Evolutionary conservation across 2,888 invertebrate genomes (phyloP).

Genomic region (Archips crataeganus): DNA sequence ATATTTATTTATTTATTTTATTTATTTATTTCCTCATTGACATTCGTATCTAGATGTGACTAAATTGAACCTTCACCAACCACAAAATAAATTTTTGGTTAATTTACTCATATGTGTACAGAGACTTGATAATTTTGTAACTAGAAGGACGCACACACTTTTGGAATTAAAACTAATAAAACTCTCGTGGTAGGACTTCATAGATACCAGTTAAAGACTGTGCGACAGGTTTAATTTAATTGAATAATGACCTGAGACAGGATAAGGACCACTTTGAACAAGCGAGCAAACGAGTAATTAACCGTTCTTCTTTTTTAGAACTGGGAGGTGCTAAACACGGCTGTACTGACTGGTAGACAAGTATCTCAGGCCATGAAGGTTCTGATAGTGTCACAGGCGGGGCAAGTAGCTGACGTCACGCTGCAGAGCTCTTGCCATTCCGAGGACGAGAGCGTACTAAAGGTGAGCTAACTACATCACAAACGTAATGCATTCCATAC

Average conservation of each 20-base stretch:
- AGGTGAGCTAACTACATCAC: slow-evolving; percentile 86
- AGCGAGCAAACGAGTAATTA: slow-evolving; percentile 15
- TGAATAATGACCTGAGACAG: slow-evolving; percentile 31
- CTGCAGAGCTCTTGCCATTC: slow-evolving; percentile 97
- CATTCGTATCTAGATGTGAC: not conserved
- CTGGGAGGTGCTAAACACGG: slow-evolving; percentile 98
- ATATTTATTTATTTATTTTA: too few relatives aligned
- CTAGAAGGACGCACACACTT: too few relatives aligned
- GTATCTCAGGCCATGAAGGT: slow-evolving; percentile 98
- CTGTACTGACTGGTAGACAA: slow-evolving; percentile 96
- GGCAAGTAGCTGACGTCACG: slow-evolving; percentile 97
- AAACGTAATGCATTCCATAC: slow-evolving; percentile 33
- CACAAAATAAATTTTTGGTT: not conserved
- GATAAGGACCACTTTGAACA: slow-evolving; percentile 17
- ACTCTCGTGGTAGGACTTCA: slow-evolving; percentile 21
- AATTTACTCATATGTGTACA: too few relatives aligned
- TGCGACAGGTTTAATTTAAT: slow-evolving; percentile 30
- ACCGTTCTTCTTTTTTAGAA: slow-evolving; percentile 86
- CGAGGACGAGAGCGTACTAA: slow-evolving; percentile 97
- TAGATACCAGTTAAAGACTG: slow-evolving; percentile 19
- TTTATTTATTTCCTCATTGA: not conserved
- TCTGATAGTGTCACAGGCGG: slow-evolving; percentile 97
- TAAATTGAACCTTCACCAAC: not conserved
- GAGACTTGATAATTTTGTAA: too few relatives aligned
- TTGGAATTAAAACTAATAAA: too few relatives aligned